phyloP scores from a whole-genome alignment of 64 coral and sea anemone species.

The Acropora tenuis region DNA sequence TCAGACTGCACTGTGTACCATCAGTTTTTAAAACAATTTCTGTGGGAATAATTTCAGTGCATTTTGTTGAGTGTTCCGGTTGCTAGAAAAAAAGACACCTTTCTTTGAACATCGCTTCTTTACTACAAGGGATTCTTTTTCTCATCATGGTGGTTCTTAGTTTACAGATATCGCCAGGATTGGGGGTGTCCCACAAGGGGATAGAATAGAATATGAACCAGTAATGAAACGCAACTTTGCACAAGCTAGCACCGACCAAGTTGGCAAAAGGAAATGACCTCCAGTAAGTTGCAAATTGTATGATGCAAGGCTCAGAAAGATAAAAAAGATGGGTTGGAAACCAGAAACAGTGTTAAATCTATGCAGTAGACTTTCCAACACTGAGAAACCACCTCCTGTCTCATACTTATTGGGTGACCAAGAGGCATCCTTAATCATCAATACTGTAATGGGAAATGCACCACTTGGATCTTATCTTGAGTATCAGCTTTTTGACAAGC shows the following conservation, averaged over 20 bases:
- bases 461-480: conserved; percentile 48
- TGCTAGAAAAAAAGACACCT: not conserved
- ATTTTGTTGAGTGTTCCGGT: not conserved
- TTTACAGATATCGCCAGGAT: no score
- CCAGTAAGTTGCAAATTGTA: conserved; percentile 70
- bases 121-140: no score
- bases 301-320: conserved; percentile 59
- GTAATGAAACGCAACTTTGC: conserved; percentile 68
- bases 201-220: conserved; percentile 32
- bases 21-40: conserved; percentile 10
- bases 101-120: no score
- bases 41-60: conserved; percentile 1
- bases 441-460: conserved; percentile 62
- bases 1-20: not conserved
- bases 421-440: conserved; percentile 29
- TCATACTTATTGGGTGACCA: conserved; percentile 71
- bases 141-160: no score
- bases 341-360: conserved; percentile 40
- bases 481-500: conserved; percentile 54
- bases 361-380: conserved; percentile 32
- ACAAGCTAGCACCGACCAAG: conserved; percentile 49
- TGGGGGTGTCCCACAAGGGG: conserved; percentile 2
- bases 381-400: conserved; percentile 50
- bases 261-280: conserved; percentile 41
- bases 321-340: conserved; percentile 50